Conservation (phyloP, 2,888 invertebrate genomes). For the Melanophora roralis region DNA sequence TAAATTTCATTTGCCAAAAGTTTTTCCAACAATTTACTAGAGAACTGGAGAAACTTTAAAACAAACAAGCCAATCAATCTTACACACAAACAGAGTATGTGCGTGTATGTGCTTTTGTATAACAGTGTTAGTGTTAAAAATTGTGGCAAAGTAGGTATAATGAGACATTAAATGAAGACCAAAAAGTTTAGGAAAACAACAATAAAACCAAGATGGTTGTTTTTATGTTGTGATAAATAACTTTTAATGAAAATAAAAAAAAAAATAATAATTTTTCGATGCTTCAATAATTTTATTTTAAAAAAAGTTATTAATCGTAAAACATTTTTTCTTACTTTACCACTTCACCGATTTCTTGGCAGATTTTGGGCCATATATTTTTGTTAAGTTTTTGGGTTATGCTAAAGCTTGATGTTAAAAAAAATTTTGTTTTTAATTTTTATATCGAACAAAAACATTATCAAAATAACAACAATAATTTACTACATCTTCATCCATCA, state of each 20-base stretch:
- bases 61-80: neutral
- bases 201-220: too few relatives aligned
- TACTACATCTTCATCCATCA: conserved; percentile 13
- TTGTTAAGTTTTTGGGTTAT: neutral
- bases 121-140: neutral
- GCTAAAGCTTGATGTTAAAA: neutral
- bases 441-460: conserved; percentile 27
- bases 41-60: conserved; percentile 1
- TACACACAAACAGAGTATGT: neutral
- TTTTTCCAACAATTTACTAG: conserved; percentile 47
- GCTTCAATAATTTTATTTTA: too few relatives aligned
- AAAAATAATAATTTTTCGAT: too few relatives aligned
- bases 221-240: too few relatives aligned
- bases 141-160: too few relatives aligned
- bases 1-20: conserved; percentile 42
- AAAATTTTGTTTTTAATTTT: conserved; percentile 49
- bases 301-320: too few relatives aligned
- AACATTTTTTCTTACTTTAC: neutral
- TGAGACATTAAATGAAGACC: too few relatives aligned
- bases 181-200: too few relatives aligned
- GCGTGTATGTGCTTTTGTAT: neutral
- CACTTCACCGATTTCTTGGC: conserved; percentile 2
- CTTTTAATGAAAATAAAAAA: too few relatives aligned
- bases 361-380: conserved; percentile 31
- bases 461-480: neutral